Conservation (phyloP, 2,797 vertebrate species). For the Etheostoma nigrum region DNA sequence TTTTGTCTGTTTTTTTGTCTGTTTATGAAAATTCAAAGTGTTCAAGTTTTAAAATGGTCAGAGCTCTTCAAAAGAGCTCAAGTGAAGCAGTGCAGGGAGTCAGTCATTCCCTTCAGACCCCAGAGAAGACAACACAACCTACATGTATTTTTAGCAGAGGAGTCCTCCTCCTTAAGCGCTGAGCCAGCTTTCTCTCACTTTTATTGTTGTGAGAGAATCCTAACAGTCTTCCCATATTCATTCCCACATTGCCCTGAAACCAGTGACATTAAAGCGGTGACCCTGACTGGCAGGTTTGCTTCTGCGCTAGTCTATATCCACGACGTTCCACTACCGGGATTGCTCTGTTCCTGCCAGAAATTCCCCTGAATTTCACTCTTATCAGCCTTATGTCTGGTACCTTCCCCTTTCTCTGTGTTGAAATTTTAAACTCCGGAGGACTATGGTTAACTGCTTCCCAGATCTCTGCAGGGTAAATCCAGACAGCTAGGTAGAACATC, state of each 20-base stretch:
- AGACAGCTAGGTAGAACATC: too few relatives aligned
- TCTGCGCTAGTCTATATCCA: neutral
- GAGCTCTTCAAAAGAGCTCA: neutral
- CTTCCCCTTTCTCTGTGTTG: too few relatives aligned
- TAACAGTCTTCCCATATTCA: neutral
- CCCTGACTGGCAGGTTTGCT: slow-evolving; percentile 1
- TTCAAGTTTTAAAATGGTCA: slow-evolving; percentile 2
- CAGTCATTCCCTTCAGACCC: slow-evolving; percentile 30
- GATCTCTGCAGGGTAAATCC: too few relatives aligned
- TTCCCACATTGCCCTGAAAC: neutral
- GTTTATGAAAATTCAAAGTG: slow-evolving; percentile 16
- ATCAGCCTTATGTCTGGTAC: too few relatives aligned
- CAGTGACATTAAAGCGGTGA: slow-evolving; percentile 3
- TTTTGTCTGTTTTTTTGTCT: slow-evolving; percentile 6
- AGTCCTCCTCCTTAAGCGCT: slow-evolving; percentile 90
- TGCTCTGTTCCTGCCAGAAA: too few relatives aligned
- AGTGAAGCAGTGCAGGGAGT: slow-evolving; percentile 14
- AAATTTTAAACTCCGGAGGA: too few relatives aligned
- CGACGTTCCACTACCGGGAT: too few relatives aligned
- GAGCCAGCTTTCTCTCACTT: slow-evolving; percentile 52
- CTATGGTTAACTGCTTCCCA: too few relatives aligned
- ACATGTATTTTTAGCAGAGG: slow-evolving; percentile 82
- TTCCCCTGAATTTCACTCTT: too few relatives aligned
- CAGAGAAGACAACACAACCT: slow-evolving; percentile 44
- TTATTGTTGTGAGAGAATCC: neutral